Evolutionary conservation across 2,113 vertebrate species (phyloP), one percentile per base, ranked within the genome.

Genomic region (Oceanites oceanicus): DNA sequence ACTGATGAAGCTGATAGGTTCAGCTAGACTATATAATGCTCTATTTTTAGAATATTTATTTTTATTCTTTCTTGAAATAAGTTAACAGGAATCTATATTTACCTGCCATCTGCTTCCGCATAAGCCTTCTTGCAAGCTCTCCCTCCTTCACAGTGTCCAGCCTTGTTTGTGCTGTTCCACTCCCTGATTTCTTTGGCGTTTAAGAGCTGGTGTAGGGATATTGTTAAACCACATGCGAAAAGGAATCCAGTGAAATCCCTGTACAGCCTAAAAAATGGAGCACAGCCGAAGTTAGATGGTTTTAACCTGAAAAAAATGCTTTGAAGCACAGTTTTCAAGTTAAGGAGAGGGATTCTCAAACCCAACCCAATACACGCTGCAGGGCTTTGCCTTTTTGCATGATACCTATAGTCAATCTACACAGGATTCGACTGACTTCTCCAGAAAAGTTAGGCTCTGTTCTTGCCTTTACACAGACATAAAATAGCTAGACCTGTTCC

Each of bases 161-260:
- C 44, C 52, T 68, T 95, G 56, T 88, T 92, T 61, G 32, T 78
- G 53, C 61, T 91, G 68, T 75, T 90, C 73, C 61, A 82, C 52
- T 93, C 72, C 44, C 40, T 68, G 40, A 58, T 85, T 82, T 94
- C 73, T 88, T 85, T 14, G 0, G 40, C 73, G 72, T 47, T 82
- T 91, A 52, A 74, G 36, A 94, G 29, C 36, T 88, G 34, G 10
- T 89, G 61, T 79, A 62, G 56, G 87, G 71, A 52, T 70, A 76
- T 50, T 88, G 77, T 70, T 77, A 88, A 91, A 95, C 74, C 85
- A 92, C 86, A 86, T 70, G 36, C 79, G 20, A 93, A 79, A 88
- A 89, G 36, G 30, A 91, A 90, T 78, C 58, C 58, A 68, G 11
- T 91, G 70, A 89, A 96, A 82, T 44, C 61, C 52, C 52, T 47